These are phyloP conservation scores for Osedax fenrisi DNA, from an alignment of 2,888 invertebrate species.

Conservation along the genomic window DNA sequence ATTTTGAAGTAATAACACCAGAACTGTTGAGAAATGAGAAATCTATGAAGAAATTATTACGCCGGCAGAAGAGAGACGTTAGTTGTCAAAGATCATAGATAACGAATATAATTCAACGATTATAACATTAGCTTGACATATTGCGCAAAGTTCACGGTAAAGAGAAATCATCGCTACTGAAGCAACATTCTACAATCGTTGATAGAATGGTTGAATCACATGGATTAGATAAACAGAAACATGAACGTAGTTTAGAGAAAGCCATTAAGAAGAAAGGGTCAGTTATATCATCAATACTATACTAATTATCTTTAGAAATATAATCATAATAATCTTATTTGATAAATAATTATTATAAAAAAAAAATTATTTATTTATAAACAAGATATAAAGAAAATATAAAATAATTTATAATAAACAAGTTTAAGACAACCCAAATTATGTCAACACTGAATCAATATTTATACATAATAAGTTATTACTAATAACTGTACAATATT, in stretches of 20 bases:
- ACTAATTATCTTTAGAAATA: no score
- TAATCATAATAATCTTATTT: no score
- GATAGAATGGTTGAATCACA: constrained; percentile 69
- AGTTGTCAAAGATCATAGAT: constrained; percentile 43
- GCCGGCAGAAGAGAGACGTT: constrained; percentile 72
- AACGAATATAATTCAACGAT: no score
- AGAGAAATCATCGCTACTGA: constrained; percentile 78
- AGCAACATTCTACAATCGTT: constrained; percentile 66
- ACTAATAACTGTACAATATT: not conserved
- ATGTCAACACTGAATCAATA: no score
- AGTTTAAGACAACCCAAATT: no score
- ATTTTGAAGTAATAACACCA: constrained; percentile 46
- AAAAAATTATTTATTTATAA: no score
- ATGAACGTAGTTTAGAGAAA: constrained; percentile 52
- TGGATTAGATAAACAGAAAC: constrained; percentile 46
- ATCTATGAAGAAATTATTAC: constrained; percentile 62
- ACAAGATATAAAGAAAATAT: no score
- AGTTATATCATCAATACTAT: no score
- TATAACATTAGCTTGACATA: constrained; percentile 61
- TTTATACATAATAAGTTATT: no score
- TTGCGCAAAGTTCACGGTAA: constrained; percentile 83
- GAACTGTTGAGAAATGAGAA: constrained; percentile 47
- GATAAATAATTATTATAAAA: no score
- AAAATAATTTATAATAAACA: no score
- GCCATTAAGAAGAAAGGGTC: constrained; percentile 64